Conservation (phyloP, 1,140 invertebrate species). For the Chironomus tepperi region DNA sequence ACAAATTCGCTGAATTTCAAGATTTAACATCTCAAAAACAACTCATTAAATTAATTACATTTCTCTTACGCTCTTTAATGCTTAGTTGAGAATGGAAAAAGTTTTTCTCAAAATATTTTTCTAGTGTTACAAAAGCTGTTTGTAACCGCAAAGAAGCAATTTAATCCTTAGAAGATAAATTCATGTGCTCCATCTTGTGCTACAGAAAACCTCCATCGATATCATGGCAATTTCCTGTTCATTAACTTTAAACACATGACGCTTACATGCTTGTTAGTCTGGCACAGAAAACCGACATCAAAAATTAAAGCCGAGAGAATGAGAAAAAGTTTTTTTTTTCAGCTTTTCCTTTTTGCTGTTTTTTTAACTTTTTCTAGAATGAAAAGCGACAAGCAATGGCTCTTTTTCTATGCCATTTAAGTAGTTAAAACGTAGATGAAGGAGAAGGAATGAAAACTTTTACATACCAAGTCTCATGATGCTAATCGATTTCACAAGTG, state of each 20-base stretch:
- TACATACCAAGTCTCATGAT: background rate
- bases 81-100: background rate
- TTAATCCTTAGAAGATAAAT: background rate
- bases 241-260: background rate
- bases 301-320: background rate
- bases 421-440: background rate
- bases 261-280: background rate
- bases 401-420: background rate
- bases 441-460: background rate
- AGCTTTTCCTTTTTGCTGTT: background rate
- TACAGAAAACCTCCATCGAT: background rate
- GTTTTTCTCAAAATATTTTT: background rate
- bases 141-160: background rate
- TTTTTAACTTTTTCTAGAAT: background rate
- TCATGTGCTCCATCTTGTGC: background rate
- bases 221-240: constrained; percentile 2
- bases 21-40: background rate
- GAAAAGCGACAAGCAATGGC: no score
- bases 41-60: background rate
- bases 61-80: background rate
- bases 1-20: no score
- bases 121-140: background rate
- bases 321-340: no score
- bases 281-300: background rate
- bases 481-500: constrained; percentile 17